These are phyloP conservation scores for Archocentrus centrarchus DNA, from an alignment of 2,113 vertebrate genomes.

Conservation along the genomic window DNA sequence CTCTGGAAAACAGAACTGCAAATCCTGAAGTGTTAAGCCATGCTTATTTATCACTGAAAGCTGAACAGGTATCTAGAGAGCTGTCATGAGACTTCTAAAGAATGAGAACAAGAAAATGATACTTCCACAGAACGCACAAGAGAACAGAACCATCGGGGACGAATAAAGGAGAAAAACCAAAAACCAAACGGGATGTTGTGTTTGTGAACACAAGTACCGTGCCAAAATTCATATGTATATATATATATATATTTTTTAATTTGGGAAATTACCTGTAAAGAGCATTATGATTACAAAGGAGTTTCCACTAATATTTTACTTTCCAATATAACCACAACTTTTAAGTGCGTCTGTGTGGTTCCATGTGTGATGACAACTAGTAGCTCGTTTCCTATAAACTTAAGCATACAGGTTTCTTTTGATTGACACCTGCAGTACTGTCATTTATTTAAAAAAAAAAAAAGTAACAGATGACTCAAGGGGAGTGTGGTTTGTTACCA, in stretches of 20 bases:
- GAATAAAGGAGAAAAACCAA: neutral
- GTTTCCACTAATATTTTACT: constrained; percentile 4
- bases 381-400: neutral
- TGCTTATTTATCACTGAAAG: neutral
- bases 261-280: constrained; percentile 14
- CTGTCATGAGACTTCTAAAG: constrained; percentile 16
- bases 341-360: neutral
- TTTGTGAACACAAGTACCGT: neutral
- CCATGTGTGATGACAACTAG: neutral
- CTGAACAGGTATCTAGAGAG: constrained; percentile 27
- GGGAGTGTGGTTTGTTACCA: neutral
- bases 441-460: neutral
- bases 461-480: constrained; percentile 25
- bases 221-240: neutral
- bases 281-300: constrained; percentile 1
- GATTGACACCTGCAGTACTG: neutral
- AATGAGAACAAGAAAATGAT: constrained; percentile 31
- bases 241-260: neutral
- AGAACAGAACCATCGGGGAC: neutral
- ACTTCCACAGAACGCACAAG: neutral
- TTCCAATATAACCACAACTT: constrained; percentile 8
- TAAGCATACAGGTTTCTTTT: neutral
- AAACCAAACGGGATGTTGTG: neutral
- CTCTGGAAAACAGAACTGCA: constrained; percentile 41
- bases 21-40: neutral